phyloP scores from a whole-genome alignment of 1,140 invertebrate genomes.

The Reticulitermes speratus region DNA sequence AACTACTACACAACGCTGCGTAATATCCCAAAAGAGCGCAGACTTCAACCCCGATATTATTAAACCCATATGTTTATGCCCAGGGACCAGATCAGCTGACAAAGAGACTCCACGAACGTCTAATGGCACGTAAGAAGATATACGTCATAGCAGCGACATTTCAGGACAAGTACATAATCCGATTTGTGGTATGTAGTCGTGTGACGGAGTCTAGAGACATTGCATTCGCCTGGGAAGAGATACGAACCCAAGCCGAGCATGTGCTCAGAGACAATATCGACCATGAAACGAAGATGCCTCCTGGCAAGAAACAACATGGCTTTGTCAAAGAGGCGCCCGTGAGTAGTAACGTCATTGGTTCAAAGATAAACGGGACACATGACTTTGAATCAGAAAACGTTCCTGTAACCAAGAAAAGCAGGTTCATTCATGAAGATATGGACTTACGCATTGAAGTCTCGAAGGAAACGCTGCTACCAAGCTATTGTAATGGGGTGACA shows the following conservation, averaged over 20 bases:
- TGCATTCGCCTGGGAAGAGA: constrained; percentile 79
- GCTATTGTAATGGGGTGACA: neutral
- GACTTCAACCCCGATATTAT: too few species aligned
- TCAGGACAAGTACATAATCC: constrained; percentile 66
- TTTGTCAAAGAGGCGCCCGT: neutral
- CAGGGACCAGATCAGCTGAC: constrained; percentile 73
- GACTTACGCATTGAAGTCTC: too few species aligned
- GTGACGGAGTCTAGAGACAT: constrained; percentile 70
- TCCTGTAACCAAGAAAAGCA: neutral
- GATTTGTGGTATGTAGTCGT: constrained; percentile 81
- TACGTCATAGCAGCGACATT: constrained; percentile 80
- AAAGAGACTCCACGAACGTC: constrained; percentile 68
- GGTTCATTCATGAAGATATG: neutral
- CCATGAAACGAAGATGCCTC: neutral
- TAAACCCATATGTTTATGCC: constrained; percentile 37
- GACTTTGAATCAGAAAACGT: neutral
- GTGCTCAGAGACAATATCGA: constrained; percentile 37
- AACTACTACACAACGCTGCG: too few species aligned
- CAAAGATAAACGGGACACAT: neutral
- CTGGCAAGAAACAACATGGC: neutral
- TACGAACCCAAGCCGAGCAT: constrained; percentile 56
- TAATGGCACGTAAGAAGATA: constrained; percentile 77
- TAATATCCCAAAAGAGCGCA: too few species aligned
- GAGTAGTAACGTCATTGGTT: too few species aligned
- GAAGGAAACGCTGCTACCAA: neutral